Conservation (phyloP, 2,113 vertebrate species). For the Chinchilla lanigera region DNA sequence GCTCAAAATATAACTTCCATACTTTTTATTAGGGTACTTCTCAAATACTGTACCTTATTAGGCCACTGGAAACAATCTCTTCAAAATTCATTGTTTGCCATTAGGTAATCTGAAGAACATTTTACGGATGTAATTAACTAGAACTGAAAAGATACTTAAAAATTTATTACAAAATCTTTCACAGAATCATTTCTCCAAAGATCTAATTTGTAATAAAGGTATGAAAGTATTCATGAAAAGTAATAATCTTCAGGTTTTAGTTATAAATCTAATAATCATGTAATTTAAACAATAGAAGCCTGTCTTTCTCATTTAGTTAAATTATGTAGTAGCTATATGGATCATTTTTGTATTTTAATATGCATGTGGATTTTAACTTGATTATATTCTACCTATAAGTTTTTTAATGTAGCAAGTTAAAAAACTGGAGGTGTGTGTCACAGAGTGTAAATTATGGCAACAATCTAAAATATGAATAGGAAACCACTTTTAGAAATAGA, state of each 20-base stretch:
- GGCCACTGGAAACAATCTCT: slow-evolving; percentile 51
- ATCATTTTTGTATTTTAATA: slow-evolving; percentile 23
- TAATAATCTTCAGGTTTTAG: slow-evolving; percentile 68
- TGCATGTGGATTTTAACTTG: neutral
- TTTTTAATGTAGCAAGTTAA: neutral
- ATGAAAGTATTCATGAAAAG: slow-evolving; percentile 64
- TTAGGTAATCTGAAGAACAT: slow-evolving; percentile 74
- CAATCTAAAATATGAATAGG: neutral
- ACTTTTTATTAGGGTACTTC: slow-evolving; percentile 49
- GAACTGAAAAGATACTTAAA: slow-evolving; percentile 68
- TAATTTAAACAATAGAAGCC: neutral
- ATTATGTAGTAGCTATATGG: neutral
- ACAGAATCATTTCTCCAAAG: slow-evolving; percentile 62
- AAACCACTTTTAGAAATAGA: neutral
- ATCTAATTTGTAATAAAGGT: slow-evolving; percentile 62
- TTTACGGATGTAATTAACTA: slow-evolving; percentile 69
- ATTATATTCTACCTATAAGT: neutral
- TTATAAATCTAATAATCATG: slow-evolving; percentile 57
- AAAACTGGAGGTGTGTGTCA: neutral
- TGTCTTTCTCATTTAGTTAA: slow-evolving; percentile 23
- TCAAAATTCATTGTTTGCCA: slow-evolving; percentile 68
- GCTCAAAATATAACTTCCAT: slow-evolving; percentile 37
- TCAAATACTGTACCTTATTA: slow-evolving; percentile 67
- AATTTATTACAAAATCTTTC: slow-evolving; percentile 70
- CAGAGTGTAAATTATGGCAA: neutral